Base-by-base conservation (phyloP, 2,113 vertebrate species). In the Haemorhous mexicanus region DNA sequence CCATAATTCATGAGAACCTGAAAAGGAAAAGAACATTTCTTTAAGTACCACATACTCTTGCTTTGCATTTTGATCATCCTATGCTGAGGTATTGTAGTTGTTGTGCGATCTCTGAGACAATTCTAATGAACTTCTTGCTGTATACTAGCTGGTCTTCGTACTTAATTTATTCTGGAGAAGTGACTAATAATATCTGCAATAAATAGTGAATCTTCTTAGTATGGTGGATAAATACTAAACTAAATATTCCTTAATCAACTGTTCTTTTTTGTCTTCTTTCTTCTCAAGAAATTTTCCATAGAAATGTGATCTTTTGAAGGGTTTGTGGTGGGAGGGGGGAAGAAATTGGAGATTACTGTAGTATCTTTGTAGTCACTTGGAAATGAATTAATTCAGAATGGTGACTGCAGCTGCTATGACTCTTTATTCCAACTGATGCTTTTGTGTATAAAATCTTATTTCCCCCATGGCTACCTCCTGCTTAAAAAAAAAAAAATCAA, bases 311-410 rank as follows among this genome's bases (percentile, higher is more conserved):
- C 10, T 68, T 84, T 15, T 19, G 6, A 53, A 67, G 10, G 11
- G 1, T 7, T 26, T 73, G 24, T 3, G 11, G 6, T 35, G 5
- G 4, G 33, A 46, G 4, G 8, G 20, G 8, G 6, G 4, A 9
- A 33, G 8, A 73, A 63, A 44, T 35, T 39, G 4, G 35, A 72
- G 16, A 41, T 30, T 80, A 47, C 30, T 68, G 4, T 66, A 74
- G 19, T 93, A 33, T 87, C 24, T 77, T 86, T 83, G 43, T 63
- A 78, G 64, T 82, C 84, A 75, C 56, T 91, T 47, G 53, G 82
- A 84, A 93, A 76, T 55, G 30, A 92, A 41, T 70, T 68, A 61
- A 59, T 84, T 91, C 39, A 61, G 52, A 86, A 66, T 69, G 27
- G 6, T 23, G 6, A 16, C 35, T 79, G 56, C 53, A 72, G 74